Evolutionary conservation across 2,113 vertebrate species (phyloP).

Genomic region (Edolisoma coerulescens): DNA sequence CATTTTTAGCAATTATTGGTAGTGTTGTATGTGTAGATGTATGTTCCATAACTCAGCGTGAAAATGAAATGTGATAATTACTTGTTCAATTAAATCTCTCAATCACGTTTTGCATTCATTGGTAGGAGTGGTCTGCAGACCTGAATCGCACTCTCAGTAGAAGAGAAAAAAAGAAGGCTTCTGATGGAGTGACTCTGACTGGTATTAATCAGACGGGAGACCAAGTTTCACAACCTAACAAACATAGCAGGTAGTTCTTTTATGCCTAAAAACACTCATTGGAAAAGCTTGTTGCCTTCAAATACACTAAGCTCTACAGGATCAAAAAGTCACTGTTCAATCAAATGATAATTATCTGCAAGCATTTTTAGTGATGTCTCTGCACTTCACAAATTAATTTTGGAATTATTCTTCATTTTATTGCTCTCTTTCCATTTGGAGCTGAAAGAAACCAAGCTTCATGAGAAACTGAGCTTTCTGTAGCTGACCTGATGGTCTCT

Average conservation of each 20-base stretch:
- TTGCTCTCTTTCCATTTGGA: background rate
- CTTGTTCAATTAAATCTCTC: background rate
- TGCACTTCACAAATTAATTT: background rate
- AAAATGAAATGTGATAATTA: background rate
- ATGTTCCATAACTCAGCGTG: background rate
- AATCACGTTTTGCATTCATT: background rate
- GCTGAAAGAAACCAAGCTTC: background rate
- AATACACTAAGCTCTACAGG: background rate
- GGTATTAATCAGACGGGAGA: conserved; percentile 91
- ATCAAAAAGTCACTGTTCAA: background rate
- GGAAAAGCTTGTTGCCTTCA: background rate
- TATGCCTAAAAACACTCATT: background rate
- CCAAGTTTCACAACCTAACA: conserved; percentile 74
- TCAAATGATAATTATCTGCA: background rate
- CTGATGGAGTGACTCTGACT: conserved; percentile 89
- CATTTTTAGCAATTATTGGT: background rate
- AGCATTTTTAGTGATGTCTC: background rate
- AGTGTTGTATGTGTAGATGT: background rate
- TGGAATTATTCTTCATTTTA: background rate
- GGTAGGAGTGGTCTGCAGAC: conserved; percentile 93
- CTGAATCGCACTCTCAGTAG: conserved; percentile 91
- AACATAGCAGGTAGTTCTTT: conserved; percentile 78
- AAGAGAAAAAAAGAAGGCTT: conserved; percentile 89
- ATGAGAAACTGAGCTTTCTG: background rate
- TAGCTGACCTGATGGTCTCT: background rate